phyloP scores from a whole-genome alignment of 2,113 vertebrate genomes.

The Heloderma charlesbogerti region DNA sequence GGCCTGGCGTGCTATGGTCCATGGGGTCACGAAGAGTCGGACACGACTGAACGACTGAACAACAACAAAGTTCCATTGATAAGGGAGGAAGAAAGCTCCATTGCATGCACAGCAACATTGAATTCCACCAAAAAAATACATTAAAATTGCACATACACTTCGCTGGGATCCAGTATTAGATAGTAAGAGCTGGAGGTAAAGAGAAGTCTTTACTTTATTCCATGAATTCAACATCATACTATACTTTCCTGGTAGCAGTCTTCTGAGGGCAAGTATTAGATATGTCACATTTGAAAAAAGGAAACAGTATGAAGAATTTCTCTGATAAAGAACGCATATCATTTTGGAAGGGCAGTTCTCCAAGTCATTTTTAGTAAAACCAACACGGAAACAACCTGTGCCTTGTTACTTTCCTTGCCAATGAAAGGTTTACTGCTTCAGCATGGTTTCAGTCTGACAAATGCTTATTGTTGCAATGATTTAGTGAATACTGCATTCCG shows the following conservation, averaged over 20 bases:
- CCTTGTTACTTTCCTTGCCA: constrained; percentile 35
- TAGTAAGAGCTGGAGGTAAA: neutral
- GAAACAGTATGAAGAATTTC: constrained; percentile 20
- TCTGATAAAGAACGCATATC: constrained; percentile 39
- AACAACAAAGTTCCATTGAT: too few relatives aligned
- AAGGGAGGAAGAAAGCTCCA: neutral
- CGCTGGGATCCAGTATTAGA: neutral
- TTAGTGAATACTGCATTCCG: constrained; percentile 59
- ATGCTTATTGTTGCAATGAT: constrained; percentile 53
- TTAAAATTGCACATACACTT: neutral
- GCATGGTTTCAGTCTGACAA: constrained; percentile 48
- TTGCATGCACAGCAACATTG: too few relatives aligned
- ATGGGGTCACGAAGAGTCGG: too few relatives aligned
- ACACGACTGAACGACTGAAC: too few relatives aligned
- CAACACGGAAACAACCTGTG: constrained; percentile 39
- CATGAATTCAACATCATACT: constrained; percentile 1
- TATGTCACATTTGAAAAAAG: neutral
- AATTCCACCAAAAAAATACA: neutral
- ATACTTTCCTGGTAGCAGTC: neutral
- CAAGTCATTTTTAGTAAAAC: constrained; percentile 6
- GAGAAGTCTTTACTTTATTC: neutral
- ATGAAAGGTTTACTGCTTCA: constrained; percentile 54
- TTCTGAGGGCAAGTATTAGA: neutral
- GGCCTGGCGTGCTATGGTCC: too few relatives aligned
- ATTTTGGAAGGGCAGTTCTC: constrained; percentile 36